Conservation (phyloP, 1,140 invertebrate genomes). For the Lordiphosa collinella region DNA sequence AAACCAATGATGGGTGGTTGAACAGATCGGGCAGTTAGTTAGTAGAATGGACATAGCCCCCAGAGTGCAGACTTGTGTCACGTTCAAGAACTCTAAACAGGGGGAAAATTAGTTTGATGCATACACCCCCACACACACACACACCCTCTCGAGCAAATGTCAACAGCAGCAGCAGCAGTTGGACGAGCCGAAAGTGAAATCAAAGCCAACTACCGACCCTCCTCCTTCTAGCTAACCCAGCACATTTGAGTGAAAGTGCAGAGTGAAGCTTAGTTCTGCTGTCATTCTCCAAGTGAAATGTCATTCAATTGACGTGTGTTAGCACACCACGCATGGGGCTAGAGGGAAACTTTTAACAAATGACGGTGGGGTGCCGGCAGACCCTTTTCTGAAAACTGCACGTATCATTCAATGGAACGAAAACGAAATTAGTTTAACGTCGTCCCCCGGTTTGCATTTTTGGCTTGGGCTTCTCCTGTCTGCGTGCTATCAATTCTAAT, state of each 20-base stretch:
- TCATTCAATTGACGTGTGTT: constrained; percentile 64
- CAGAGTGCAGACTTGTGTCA: constrained; percentile 68
- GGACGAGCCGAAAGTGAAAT: constrained; percentile 67
- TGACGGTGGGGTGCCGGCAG: constrained; percentile 48
- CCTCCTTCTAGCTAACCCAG: neutral
- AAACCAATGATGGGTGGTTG: constrained; percentile 35
- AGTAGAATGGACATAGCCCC: constrained; percentile 22
- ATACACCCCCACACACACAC: constrained; percentile 14
- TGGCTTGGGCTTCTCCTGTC: constrained; percentile 16
- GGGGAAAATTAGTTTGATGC: constrained; percentile 73
- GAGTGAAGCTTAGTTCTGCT: constrained; percentile 54
- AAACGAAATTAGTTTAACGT: constrained; percentile 71
- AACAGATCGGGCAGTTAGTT: constrained; percentile 6
- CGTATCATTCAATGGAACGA: constrained; percentile 28
- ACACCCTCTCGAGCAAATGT: constrained; percentile 41
- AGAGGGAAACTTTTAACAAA: constrained; percentile 45
- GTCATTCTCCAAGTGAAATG: constrained; percentile 64
- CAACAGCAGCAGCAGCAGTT: constrained; percentile 59
- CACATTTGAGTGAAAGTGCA: constrained; percentile 60
- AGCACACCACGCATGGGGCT: neutral
- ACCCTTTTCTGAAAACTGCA: constrained; percentile 38
- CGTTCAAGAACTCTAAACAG: constrained; percentile 74
- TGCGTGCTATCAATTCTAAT: constrained; percentile 74
- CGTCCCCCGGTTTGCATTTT: constrained; percentile 1
- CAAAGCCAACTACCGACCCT: constrained; percentile 48